phyloP scores from a whole-genome alignment of 2,888 invertebrate genomes.

The Noctua fimbriata region DNA sequence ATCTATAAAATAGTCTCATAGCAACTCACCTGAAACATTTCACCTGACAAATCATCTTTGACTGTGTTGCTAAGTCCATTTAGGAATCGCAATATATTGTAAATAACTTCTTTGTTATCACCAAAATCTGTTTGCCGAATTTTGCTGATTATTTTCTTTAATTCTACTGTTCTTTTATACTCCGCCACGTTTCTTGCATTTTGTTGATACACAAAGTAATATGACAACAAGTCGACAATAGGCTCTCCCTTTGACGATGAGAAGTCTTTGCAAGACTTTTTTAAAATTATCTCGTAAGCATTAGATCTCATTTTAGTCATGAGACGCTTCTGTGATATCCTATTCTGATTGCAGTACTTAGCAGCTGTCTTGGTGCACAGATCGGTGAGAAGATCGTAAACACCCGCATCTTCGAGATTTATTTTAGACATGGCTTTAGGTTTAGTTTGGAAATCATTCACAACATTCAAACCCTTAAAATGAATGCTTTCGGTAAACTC shows the following conservation, averaged over 20 bases:
- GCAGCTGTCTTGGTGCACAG: slow-evolving; percentile 82
- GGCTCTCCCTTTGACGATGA: slow-evolving; percentile 76
- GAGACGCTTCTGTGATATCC: slow-evolving; percentile 78
- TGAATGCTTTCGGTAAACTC: background rate
- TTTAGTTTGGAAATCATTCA: background rate
- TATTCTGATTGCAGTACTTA: slow-evolving; percentile 77
- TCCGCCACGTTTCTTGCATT: slow-evolving; percentile 83
- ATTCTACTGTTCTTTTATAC: slow-evolving; percentile 78
- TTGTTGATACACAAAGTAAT: slow-evolving; percentile 80
- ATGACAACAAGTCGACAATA: slow-evolving; percentile 80
- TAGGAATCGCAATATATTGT: slow-evolving; percentile 78
- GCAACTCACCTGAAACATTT: slow-evolving; percentile 81
- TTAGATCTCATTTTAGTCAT: slow-evolving; percentile 82
- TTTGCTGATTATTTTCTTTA: slow-evolving; percentile 79
- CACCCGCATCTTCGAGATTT: slow-evolving; percentile 75
- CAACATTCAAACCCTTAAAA: slow-evolving; percentile 1
- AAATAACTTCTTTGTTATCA: slow-evolving; percentile 75
- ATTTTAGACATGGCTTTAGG: slow-evolving; percentile 51
- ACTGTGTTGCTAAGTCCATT: slow-evolving; percentile 79
- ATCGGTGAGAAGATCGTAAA: slow-evolving; percentile 82
- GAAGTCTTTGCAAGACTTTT: slow-evolving; percentile 77
- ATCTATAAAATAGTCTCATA: background rate
- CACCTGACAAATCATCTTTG: slow-evolving; percentile 77
- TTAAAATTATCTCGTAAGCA: slow-evolving; percentile 85
- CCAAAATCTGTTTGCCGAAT: slow-evolving; percentile 78